Conservation (phyloP, 2,113 vertebrate species). For the Mirounga angustirostris region DNA sequence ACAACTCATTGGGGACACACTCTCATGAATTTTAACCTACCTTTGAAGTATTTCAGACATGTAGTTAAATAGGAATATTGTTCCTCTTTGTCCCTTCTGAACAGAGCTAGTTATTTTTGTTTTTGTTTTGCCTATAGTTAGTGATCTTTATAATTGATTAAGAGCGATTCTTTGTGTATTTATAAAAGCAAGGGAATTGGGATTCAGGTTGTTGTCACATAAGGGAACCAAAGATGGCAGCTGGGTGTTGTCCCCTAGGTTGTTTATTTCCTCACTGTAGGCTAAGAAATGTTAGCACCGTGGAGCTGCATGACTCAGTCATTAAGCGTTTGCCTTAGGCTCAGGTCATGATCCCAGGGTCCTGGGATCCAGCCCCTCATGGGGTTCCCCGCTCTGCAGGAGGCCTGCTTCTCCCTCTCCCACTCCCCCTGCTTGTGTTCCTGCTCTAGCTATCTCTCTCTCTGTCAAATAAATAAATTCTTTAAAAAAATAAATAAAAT, state of each 20-base stretch:
- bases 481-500: too few relatives aligned
- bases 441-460: too few relatives aligned
- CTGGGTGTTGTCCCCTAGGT: background rate
- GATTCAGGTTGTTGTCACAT: background rate
- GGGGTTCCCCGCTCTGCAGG: too few relatives aligned
- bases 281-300: background rate
- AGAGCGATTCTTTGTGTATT: background rate
- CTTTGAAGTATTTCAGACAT: slow-evolving; percentile 14
- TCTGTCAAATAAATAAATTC: too few relatives aligned
- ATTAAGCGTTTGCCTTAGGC: too few relatives aligned
- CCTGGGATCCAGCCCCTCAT: too few relatives aligned
- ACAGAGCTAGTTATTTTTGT: background rate
- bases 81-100: background rate
- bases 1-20: background rate
- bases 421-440: too few relatives aligned
- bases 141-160: background rate
- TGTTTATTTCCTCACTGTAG: background rate
- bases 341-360: too few relatives aligned
- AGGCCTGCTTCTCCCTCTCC: too few relatives aligned
- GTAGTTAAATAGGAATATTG: background rate
- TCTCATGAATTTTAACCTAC: background rate
- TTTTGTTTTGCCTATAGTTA: background rate
- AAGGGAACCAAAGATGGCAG: background rate
- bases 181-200: background rate
- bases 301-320: too few relatives aligned